phyloP scores from a whole-genome alignment of 1,140 invertebrate genomes.

The Penaeus indicus region DNA sequence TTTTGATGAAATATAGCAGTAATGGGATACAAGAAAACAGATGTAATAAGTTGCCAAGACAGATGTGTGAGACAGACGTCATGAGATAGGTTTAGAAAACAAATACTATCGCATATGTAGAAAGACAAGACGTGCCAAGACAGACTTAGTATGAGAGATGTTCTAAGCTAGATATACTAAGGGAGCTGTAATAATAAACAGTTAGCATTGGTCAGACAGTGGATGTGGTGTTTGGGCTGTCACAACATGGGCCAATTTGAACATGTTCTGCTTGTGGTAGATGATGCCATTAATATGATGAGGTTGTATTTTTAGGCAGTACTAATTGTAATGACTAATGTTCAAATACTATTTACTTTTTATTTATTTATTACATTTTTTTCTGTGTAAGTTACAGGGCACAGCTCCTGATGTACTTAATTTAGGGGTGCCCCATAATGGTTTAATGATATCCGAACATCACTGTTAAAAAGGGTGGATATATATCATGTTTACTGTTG shows the following conservation, averaged over 20 bases:
- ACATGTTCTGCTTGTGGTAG: constrained; percentile 17
- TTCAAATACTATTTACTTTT: not conserved
- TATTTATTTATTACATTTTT: too few relatives aligned
- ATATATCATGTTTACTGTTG: too few relatives aligned
- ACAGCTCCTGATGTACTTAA: constrained; percentile 31
- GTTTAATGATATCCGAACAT: too few relatives aligned
- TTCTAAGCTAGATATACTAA: not conserved
- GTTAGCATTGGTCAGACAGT: constrained; percentile 14
- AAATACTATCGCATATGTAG: too few relatives aligned
- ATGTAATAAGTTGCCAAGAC: constrained; percentile 10
- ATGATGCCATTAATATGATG: constrained; percentile 15
- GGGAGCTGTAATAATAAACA: not conserved
- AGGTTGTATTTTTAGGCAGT: constrained; percentile 44
- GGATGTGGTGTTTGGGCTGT: constrained; percentile 18
- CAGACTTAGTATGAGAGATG: too few relatives aligned
- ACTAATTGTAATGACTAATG: constrained; percentile 20
- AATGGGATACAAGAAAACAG: constrained; percentile 21
- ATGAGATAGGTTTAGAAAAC: too few relatives aligned
- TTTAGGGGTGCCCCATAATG: not conserved
- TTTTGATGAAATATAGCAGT: not conserved
- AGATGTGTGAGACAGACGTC: too few relatives aligned
- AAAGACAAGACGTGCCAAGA: too few relatives aligned
- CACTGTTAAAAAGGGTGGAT: too few relatives aligned
- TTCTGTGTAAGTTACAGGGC: constrained; percentile 27
- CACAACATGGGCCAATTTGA: constrained; percentile 29